These are phyloP conservation scores for Anomalospiza imberbis DNA, from an alignment of 2,797 vertebrate species.

Conservation along the genomic window DNA sequence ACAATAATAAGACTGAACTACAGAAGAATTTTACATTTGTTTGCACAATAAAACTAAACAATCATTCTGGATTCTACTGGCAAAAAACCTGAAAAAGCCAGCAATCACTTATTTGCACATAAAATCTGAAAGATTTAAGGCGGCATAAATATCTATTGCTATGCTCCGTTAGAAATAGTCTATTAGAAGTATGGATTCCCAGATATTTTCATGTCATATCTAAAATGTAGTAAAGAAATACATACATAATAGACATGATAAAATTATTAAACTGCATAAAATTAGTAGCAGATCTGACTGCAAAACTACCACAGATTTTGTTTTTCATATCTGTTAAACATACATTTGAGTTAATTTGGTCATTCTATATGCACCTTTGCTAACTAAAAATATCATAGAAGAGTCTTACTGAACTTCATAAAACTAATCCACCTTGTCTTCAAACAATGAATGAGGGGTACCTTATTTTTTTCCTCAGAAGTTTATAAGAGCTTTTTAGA, in stretches of 20 bases:
- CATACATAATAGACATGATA: neutral
- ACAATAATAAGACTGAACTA: neutral
- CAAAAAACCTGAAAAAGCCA: neutral
- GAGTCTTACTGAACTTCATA: neutral
- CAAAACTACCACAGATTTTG: neutral
- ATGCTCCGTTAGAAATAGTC: neutral
- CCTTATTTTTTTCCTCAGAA: neutral
- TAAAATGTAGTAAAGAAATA: neutral
- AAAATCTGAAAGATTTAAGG: neutral
- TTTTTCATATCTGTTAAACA: neutral
- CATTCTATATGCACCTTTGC: neutral
- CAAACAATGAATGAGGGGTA: neutral
- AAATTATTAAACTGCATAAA: neutral
- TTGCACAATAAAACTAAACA: neutral
- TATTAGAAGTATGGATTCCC: neutral
- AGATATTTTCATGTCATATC: neutral
- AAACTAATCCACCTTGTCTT: neutral
- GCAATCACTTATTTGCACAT: neutral
- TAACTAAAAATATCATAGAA: neutral
- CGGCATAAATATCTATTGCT: neutral
- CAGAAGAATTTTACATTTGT: neutral
- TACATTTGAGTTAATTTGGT: neutral
- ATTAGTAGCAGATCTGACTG: neutral
- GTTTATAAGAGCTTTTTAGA: neutral
- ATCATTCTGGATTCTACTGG: neutral